Evolutionary conservation across 2,797 vertebrate genomes (phyloP).

Genomic region (Oreochromis mossambicus): DNA sequence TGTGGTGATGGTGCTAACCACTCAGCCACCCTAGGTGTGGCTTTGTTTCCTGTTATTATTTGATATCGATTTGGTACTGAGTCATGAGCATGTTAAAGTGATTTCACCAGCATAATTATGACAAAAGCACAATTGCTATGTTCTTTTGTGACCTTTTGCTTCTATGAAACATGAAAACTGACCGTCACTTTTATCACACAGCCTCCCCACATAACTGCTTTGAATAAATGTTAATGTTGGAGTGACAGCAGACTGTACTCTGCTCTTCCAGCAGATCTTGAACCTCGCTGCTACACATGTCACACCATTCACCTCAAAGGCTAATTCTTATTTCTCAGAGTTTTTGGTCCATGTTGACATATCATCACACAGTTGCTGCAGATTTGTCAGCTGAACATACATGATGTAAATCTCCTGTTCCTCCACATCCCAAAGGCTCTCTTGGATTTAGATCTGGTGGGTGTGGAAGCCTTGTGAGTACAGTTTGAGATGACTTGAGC

Average conservation of each 20-base stretch:
- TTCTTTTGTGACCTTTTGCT: not conserved
- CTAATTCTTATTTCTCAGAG: not conserved
- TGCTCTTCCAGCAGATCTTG: not conserved
- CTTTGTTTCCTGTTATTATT: not conserved
- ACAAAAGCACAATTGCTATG: not conserved
- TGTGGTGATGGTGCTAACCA: not conserved
- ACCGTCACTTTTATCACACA: not conserved
- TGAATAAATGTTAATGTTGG: not conserved
- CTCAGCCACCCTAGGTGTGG: not conserved
- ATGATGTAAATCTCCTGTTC: conserved; percentile 1
- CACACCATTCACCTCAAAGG: not conserved
- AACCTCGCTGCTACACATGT: not conserved
- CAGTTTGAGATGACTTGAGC: not conserved
- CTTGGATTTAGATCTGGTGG: not conserved
- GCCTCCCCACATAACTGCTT: not conserved
- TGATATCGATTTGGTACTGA: not conserved
- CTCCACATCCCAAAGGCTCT: not conserved
- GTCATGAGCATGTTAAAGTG: not conserved
- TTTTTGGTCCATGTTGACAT: not conserved
- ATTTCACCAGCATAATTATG: not conserved
- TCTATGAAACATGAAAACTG: not conserved
- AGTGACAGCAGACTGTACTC: not conserved
- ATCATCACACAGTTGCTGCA: not conserved
- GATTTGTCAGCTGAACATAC: conserved; percentile 46
- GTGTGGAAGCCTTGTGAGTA: not conserved